These are phyloP conservation scores for Eristalinus aeneus DNA, from an alignment of 2,888 invertebrate genomes.

Conservation along the genomic window DNA sequence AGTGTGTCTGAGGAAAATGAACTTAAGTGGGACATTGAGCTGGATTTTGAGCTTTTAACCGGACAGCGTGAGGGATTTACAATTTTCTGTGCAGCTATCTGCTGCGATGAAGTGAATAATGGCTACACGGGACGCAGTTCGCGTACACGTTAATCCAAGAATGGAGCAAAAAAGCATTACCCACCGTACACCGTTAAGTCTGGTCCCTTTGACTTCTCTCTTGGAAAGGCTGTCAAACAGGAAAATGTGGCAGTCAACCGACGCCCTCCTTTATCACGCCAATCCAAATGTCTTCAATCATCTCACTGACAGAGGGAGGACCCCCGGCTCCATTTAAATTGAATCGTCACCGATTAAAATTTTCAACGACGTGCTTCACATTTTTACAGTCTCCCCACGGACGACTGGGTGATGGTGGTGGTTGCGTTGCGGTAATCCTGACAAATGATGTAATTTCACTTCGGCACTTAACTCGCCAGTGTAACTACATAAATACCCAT, in stretches of 20 bases:
- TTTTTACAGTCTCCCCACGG: constrained; percentile 29
- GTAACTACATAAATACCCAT: constrained; percentile 54
- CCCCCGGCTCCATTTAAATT: constrained; percentile 21
- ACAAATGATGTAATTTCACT: constrained; percentile 69
- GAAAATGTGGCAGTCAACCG: too few relatives aligned
- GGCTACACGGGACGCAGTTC: not conserved
- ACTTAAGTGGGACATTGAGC: constrained; percentile 15
- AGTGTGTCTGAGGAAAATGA: constrained; percentile 10
- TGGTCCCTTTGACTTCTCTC: too few relatives aligned
- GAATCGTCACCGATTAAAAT: constrained; percentile 66
- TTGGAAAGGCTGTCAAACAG: too few relatives aligned
- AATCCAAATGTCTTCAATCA: not conserved
- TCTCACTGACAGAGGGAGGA: not conserved
- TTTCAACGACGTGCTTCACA: constrained; percentile 58
- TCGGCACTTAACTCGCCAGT: constrained; percentile 65
- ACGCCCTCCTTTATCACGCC: not conserved
- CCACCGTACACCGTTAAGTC: too few relatives aligned
- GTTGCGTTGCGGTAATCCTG: constrained; percentile 50
- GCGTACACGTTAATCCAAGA: not conserved
- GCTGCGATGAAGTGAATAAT: not conserved
- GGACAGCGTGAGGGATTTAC: constrained; percentile 38
- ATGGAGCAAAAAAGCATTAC: too few relatives aligned
- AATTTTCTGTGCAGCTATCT: not conserved
- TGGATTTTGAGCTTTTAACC: constrained; percentile 30
- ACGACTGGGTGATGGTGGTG: not conserved